Evolutionary conservation across 1,140 invertebrate genomes (phyloP), one percentile per base, ranked within the genome.

Genomic region (Drosophila eugracilis): DNA sequence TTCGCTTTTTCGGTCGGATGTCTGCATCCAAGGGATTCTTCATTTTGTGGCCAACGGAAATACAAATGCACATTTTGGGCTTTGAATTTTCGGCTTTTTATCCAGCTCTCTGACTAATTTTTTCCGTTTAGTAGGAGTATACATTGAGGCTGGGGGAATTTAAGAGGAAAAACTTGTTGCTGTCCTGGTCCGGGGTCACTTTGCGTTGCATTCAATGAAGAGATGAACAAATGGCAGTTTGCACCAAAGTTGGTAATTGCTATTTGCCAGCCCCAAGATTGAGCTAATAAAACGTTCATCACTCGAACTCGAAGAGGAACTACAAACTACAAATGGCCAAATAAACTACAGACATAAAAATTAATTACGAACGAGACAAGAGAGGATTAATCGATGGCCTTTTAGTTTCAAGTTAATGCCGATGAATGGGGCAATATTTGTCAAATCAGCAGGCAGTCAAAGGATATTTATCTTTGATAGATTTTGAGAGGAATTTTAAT

Each of bases 271-370:
- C 15, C 54, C 52, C 14, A 53, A 50, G 54, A 81, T 49, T 55
- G 30, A 37, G 66, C 59, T 81, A 81, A 81, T 80, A 54, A 77
- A 73, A 58, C 36, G 39, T 66, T 81, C 58, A 49, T 57, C 49
- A 55, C 17, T 12, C 30, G 47, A 32, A 42, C 47, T 44, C 19
- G 34, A 50, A 9, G 32, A 22, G 5, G 9, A 19, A 14, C 47
- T 21, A 63, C 14, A 50, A 42, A 3, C n/a, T 21, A 12, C 12
- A 39, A 42, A 28, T 26, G 39, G 32, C 55, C 4, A 14, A 22
- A 17, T 22, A 30, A 36, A 62, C 50, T 30, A 22, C 15, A 19
- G 24, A 41, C 58, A 58, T 24, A 22, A 62, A 58, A 36, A 37
- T 47, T 28, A 37, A 65, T 65, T 45, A 47, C 57, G 15, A 4